Evolutionary conservation across 1,140 invertebrate genomes (phyloP), one percentile per base, ranked within the genome.

Genomic region (Potamilus streckersoni): DNA sequence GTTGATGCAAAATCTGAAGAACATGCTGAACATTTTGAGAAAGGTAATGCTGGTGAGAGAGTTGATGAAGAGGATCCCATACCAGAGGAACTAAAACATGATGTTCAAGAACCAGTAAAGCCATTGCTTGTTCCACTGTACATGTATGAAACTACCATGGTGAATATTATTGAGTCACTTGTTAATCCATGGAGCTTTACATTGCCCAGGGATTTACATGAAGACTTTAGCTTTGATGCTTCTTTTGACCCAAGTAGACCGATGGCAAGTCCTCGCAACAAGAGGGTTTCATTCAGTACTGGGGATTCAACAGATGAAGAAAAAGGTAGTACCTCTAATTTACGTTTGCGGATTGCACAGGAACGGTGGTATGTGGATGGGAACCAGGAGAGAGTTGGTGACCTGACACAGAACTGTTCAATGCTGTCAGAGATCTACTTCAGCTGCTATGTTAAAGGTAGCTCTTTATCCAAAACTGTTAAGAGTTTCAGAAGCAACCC

Each of bases 81-180:
- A 62, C 69, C 69, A 19, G 69, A 31, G 31, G 23, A 60, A 59
- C 8, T 55, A 69, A 31, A 38, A 38, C 67, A 13, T 57, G 55
- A 69, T 49, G 13, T n/a, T 12, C 15, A 69, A 55, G 67, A 69
- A 12, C 67, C 38, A 49, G 38, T 49, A 49, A 49, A 71, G 56
- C 66, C 23, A 57, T 59, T 69, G 8, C 19, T 74, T 90, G 78
- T 95, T 71, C 94, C 94, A 0, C 86, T 95, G 69, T 95, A 94
- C 81, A 91, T 94, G 3, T 95, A 94, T 83, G 93, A 94, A 85
- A 94, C 94, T 86, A 92, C 93, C 3, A 83, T 93, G 12, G 89
- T 91, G 19, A 86, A 91, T 63, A 83, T 94, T 38, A 92, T 93
- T 6, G 92, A 93, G 71, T 90, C 91, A 0, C 89, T 94, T 8